phyloP scores from a whole-genome alignment of 1,140 invertebrate genomes.

The Drosophila serrata region DNA sequence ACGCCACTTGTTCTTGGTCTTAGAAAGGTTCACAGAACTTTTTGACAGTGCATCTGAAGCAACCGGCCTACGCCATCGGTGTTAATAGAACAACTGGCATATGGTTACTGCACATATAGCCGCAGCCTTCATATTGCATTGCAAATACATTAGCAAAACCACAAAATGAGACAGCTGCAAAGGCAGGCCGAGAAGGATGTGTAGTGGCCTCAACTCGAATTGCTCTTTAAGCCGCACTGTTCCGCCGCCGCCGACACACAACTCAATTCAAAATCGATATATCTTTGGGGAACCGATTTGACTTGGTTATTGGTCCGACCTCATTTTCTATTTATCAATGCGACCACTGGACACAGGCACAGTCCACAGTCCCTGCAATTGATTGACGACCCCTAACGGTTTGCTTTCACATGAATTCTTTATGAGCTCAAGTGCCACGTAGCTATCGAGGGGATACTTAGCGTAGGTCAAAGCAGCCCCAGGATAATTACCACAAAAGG shows the following conservation, averaged over 20 bases:
- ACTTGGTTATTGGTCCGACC: constrained; percentile 25
- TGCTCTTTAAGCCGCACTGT: constrained; percentile 12
- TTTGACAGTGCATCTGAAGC: not conserved
- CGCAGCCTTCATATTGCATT: constrained; percentile 42
- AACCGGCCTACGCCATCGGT: constrained; percentile 12
- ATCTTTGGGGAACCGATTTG: constrained; percentile 21
- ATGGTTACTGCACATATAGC: constrained; percentile 16
- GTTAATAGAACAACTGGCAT: constrained; percentile 5
- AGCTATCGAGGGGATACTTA: constrained; percentile 1
- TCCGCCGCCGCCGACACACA: not conserved
- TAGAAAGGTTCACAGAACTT: too few relatives aligned
- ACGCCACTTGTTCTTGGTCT: not conserved
- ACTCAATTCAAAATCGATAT: constrained; percentile 35
- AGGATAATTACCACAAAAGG: constrained; percentile 37
- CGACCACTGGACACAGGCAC: constrained; percentile 3
- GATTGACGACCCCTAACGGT: constrained; percentile 18
- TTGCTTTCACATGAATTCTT: constrained; percentile 32
- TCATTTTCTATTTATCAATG: constrained; percentile 42
- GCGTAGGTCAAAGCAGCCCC: constrained; percentile 6
- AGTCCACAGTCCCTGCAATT: constrained; percentile 22
- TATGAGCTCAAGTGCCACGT: constrained; percentile 28
- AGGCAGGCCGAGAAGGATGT: constrained; percentile 5
- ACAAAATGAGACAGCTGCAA: constrained; percentile 25
- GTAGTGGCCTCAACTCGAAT: constrained; percentile 1
- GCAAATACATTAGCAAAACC: constrained; percentile 40